Conservation (phyloP, 2,797 vertebrate species). For the Enteromius radiatus region DNA sequence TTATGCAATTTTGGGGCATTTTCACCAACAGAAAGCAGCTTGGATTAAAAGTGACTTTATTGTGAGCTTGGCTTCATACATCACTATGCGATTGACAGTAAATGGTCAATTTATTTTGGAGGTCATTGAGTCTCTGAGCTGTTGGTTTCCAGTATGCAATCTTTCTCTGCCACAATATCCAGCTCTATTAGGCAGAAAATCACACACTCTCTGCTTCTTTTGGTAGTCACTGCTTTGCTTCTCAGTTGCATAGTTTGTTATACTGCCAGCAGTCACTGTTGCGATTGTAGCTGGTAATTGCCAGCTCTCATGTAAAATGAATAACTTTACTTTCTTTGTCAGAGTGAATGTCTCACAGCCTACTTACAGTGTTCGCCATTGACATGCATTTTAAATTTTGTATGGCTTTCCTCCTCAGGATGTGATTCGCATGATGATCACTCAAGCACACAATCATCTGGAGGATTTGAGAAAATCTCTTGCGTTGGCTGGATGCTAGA, state of each 20-base stretch:
- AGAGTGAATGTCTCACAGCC: not conserved
- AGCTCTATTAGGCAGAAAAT: not conserved
- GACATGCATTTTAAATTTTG: not conserved
- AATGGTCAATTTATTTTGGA: not conserved
- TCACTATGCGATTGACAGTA: not conserved
- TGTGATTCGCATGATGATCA: conserved; percentile 92
- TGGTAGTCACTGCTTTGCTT: not conserved
- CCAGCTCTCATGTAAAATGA: conserved; percentile 1
- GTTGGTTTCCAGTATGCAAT: not conserved
- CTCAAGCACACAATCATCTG: conserved; percentile 91
- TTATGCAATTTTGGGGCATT: no score
- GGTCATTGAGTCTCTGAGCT: not conserved
- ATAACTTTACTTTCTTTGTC: not conserved
- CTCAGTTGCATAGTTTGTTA: not conserved
- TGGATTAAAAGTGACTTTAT: no score
- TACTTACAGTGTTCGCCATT: not conserved
- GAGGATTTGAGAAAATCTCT: conserved; percentile 86
- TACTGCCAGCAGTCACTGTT: not conserved
- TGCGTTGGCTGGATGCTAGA: conserved; percentile 81
- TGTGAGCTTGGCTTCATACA: not conserved
- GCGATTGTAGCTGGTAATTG: not conserved
- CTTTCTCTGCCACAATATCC: not conserved
- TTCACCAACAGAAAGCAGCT: not conserved
- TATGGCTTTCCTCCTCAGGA: conserved; percentile 73
- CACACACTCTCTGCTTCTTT: not conserved